phyloP scores from a whole-genome alignment of 2,113 vertebrate genomes.

The Scortum barcoo region DNA sequence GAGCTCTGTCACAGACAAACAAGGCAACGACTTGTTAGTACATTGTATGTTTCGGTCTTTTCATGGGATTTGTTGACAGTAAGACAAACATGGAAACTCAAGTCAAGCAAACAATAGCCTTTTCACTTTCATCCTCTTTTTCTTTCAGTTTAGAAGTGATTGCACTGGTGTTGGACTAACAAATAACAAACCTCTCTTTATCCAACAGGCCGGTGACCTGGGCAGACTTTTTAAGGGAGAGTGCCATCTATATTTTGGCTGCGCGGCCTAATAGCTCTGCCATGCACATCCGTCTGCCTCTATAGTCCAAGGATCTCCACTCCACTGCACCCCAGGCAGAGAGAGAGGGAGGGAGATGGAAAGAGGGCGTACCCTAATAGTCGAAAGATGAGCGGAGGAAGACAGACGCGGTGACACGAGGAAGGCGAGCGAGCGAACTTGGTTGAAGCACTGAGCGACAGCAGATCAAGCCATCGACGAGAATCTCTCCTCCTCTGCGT shows the following conservation, averaged over 20 bases:
- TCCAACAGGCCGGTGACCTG: conserved; percentile 88
- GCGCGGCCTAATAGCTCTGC: conserved; percentile 94
- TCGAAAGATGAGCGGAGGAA: conserved; percentile 46
- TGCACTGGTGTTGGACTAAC: not conserved
- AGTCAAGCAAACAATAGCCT: not conserved
- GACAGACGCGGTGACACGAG: conserved; percentile 36
- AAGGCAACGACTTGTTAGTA: not conserved
- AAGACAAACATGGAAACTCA: not conserved
- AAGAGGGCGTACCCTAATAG: conserved; percentile 24
- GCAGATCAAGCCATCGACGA: conserved; percentile 63
- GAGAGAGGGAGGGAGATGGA: conserved; percentile 39
- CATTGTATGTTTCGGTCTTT: not conserved
- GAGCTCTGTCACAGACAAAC: no score
- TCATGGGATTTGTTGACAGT: not conserved
- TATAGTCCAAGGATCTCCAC: conserved; percentile 81
- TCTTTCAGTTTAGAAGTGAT: not conserved
- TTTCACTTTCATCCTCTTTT: not conserved
- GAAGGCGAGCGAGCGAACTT: conserved; percentile 37
- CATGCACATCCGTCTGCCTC: conserved; percentile 91
- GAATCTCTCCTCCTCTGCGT: conserved; percentile 58
- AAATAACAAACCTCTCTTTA: not conserved
- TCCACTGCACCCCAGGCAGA: conserved; percentile 27
- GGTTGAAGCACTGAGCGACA: conserved; percentile 57
- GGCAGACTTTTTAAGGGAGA: conserved; percentile 90
- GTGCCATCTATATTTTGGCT: conserved; percentile 91